Conservation (phyloP, 1,140 invertebrate species). For the Cotesia glomerata region DNA sequence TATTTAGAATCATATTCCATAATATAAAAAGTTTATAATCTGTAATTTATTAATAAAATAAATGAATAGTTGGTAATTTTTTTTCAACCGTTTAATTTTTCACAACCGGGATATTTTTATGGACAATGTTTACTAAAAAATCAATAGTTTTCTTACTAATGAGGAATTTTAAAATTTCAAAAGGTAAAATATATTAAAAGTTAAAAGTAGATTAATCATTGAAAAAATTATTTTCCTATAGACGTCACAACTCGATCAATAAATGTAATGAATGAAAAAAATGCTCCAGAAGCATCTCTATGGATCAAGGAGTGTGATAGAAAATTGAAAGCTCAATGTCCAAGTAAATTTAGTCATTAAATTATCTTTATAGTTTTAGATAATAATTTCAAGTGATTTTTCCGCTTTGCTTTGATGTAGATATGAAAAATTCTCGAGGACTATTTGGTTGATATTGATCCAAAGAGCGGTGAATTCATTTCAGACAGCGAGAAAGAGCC, state of each 20-base stretch:
- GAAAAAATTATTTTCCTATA: background rate
- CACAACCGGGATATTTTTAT: too few species aligned
- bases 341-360: slow-evolving; percentile 37
- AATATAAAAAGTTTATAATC: background rate
- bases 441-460: slow-evolving; percentile 47
- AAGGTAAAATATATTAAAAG: too few species aligned
- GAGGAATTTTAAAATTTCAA: too few species aligned
- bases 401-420: background rate
- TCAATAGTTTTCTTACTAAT: too few species aligned
- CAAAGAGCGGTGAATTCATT: slow-evolving; percentile 45
- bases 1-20: background rate
- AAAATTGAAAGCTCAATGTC: slow-evolving; percentile 45
- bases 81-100: too few species aligned
- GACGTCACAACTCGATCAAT: background rate
- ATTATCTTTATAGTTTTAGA: background rate
- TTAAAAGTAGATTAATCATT: too few species aligned
- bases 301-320: slow-evolving; percentile 49
- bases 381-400: background rate
- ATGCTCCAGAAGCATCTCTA: slow-evolving; percentile 34
- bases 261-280: background rate
- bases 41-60: background rate
- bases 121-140: too few species aligned
- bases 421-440: slow-evolving; percentile 40
- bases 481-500: slow-evolving; percentile 47
- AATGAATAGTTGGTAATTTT: background rate